Conservation (phyloP, 2,888 invertebrate genomes). For the Agonopterix alstromeriana region DNA sequence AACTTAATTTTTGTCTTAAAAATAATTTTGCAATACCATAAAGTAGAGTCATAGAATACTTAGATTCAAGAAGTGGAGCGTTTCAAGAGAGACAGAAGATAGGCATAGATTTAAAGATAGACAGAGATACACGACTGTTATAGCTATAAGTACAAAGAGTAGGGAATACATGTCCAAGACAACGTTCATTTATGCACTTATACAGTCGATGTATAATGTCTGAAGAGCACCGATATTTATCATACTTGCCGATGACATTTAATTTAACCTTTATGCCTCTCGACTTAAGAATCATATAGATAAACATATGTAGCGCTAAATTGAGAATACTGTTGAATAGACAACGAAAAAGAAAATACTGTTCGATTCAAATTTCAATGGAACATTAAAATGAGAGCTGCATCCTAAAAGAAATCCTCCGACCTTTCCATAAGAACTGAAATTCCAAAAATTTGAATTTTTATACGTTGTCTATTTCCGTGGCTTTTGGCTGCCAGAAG, state of each 20-base stretch:
- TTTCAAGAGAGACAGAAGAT: constrained; percentile 9
- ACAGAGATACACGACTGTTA: too few species aligned
- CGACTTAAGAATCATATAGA: too few species aligned
- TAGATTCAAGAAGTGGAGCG: constrained; percentile 7
- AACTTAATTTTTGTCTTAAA: constrained; percentile 9
- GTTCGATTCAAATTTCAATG: not conserved
- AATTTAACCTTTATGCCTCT: too few species aligned
- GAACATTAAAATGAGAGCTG: not conserved
- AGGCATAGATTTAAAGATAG: constrained; percentile 1
- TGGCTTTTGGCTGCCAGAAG: constrained; percentile 51
- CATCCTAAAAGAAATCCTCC: not conserved
- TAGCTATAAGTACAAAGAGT: too few species aligned
- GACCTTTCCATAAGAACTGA: not conserved
- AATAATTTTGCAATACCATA: constrained; percentile 17
- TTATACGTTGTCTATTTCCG: constrained; percentile 58
- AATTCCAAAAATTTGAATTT: not conserved
- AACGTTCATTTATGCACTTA: too few species aligned
- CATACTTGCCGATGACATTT: too few species aligned
- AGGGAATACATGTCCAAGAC: too few species aligned
- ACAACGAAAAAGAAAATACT: constrained; percentile 4
- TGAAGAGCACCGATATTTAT: too few species aligned
- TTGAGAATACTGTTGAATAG: constrained; percentile 5
- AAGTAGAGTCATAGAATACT: constrained; percentile 11
- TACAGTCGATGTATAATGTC: too few species aligned
- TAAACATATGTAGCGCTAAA: not conserved